Evolutionary conservation across 30 jellyfish, hydroid and myxozoan species (phyloP).

Genomic region (Aurelia aurita complex sp. Pacific): DNA sequence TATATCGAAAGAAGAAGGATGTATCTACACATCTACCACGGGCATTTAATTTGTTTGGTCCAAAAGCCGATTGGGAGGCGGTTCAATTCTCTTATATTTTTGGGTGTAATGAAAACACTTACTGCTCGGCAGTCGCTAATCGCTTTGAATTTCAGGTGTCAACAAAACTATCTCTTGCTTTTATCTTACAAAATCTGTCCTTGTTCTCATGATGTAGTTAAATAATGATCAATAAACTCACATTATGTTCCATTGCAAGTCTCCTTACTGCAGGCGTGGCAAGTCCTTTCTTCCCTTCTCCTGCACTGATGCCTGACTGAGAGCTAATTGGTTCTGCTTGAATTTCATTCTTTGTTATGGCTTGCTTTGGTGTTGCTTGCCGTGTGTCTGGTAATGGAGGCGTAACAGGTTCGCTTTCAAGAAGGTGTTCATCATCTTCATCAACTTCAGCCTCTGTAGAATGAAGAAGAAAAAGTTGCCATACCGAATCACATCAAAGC

Average conservation of each 20-base stretch:
- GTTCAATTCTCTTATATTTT: no score
- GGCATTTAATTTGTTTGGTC: no score
- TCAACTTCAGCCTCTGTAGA: conserved; percentile 38
- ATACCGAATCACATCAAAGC: neutral
- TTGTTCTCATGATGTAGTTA: no score
- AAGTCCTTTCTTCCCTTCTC: conserved; percentile 12
- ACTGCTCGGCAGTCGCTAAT: no score
- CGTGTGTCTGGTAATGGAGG: conserved; percentile 64
- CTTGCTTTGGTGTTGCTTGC: conserved; percentile 4
- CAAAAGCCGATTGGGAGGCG: no score
- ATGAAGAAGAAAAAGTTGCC: neutral
- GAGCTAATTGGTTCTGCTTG: conserved; percentile 10
- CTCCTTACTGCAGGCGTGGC: conserved; percentile 98
- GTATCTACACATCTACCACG: no score
- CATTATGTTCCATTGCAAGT: conserved; percentile 93
- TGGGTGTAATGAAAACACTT: no score
- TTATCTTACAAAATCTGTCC: no score
- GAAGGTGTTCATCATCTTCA: conserved; percentile 56
- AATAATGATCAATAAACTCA: neutral
- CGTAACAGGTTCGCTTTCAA: conserved; percentile 58
- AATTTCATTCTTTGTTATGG: neutral
- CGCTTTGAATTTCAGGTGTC: no score
- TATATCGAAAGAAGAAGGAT: no score
- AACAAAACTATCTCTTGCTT: no score
- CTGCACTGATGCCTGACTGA: neutral